Evolutionary conservation across 1,140 invertebrate genomes (phyloP).

Genomic region (Neocloeon triangulifer): DNA sequence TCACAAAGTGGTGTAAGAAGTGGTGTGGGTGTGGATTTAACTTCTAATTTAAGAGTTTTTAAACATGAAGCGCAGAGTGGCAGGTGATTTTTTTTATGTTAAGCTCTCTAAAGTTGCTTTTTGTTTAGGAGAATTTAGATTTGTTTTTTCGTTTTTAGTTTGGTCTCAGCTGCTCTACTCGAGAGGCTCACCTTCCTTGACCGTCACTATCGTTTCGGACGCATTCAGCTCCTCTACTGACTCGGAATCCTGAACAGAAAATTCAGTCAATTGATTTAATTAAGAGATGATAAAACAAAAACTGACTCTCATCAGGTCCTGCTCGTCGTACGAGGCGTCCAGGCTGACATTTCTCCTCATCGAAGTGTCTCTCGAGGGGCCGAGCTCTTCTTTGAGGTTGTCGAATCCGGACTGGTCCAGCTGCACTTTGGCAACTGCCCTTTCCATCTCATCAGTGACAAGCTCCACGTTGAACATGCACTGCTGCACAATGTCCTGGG

Average conservation of each 20-base stretch:
- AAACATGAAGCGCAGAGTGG: no score
- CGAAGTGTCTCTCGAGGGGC: constrained; percentile 35
- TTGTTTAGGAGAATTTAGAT: no score
- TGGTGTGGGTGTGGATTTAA: no score
- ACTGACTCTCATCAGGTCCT: constrained; percentile 42
- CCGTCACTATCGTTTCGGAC: constrained; percentile 14
- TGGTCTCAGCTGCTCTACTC: no score
- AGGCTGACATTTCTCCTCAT: constrained; percentile 32
- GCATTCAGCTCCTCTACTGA: constrained; percentile 29
- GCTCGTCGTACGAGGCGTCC: constrained; percentile 40
- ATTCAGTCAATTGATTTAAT: not conserved
- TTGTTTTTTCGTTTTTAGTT: no score
- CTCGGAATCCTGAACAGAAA: constrained; percentile 30
- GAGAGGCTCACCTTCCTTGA: constrained; percentile 8
- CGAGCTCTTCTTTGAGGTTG: constrained; percentile 43
- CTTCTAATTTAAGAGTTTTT: no score
- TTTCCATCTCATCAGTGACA: constrained; percentile 47
- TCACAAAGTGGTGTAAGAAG: no score
- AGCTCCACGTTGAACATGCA: constrained; percentile 64
- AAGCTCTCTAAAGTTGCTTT: no score
- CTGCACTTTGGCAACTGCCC: constrained; percentile 47
- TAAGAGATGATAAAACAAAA: not conserved
- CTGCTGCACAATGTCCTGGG: constrained; percentile 79
- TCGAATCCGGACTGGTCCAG: constrained; percentile 58
- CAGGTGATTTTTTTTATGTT: no score